phyloP scores from a whole-genome alignment of 1,140 invertebrate genomes.

The Orius insidiosus region DNA sequence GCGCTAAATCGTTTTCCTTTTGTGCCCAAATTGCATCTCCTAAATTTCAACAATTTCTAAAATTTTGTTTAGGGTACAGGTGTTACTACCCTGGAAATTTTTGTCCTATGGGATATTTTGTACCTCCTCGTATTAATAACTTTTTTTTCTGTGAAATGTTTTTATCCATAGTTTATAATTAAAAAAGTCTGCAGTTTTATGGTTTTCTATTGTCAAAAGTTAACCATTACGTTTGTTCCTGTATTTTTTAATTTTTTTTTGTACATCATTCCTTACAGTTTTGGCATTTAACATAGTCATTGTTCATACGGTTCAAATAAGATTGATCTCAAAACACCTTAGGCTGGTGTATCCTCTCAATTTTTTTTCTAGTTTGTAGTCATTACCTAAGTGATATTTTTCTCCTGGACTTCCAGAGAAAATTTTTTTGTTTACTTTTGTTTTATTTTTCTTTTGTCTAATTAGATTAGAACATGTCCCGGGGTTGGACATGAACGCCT shows the following conservation, averaged over 20 bases:
- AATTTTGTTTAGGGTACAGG: no score
- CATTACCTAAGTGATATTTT: conserved; percentile 15
- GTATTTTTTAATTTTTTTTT: conserved; percentile 5
- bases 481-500: conserved; percentile 14
- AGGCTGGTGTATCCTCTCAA: conserved; percentile 8
- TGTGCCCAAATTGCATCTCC: no score
- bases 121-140: no score
- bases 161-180: no score
- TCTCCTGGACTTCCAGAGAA: background rate
- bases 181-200: no score
- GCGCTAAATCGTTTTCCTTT: no score
- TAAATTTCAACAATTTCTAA: no score
- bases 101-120: no score
- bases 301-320: conserved; percentile 13
- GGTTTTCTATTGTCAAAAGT: no score
- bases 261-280: conserved; percentile 12
- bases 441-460: conserved; percentile 10
- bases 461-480: conserved; percentile 5
- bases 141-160: no score
- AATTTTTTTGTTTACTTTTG: no score
- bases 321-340: conserved; percentile 7
- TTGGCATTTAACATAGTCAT: conserved; percentile 14
- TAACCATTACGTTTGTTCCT: background rate
- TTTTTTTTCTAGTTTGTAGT: conserved; percentile 12
- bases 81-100: no score